Conservation (phyloP, 2,113 vertebrate genomes). For the Sigmodon hispidus region DNA sequence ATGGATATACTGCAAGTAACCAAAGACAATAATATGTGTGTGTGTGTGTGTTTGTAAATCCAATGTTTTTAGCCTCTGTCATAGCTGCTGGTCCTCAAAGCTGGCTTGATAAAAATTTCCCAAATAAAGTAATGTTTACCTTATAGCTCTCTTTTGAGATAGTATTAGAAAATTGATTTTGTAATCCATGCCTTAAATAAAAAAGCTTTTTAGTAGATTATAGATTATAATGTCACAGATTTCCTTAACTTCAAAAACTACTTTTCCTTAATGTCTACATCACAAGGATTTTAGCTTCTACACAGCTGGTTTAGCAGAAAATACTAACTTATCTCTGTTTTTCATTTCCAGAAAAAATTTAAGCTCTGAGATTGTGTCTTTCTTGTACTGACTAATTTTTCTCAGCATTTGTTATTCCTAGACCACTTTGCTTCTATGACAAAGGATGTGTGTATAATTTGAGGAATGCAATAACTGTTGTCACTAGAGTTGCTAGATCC, state of each 20-base stretch:
- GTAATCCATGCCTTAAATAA: neutral
- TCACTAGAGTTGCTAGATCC: neutral
- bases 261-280: neutral
- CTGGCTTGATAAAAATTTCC: neutral
- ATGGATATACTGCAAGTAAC: neutral
- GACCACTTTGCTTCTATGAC: neutral
- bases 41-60: too few relatives aligned
- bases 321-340: neutral
- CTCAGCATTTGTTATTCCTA: neutral
- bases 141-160: neutral
- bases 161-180: neutral
- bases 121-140: neutral
- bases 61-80: neutral
- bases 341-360: neutral
- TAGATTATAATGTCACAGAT: neutral
- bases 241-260: neutral
- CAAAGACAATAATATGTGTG: neutral
- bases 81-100: neutral
- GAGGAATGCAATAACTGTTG: neutral
- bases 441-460: neutral
- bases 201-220: neutral
- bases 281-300: neutral
- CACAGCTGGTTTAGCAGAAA: neutral
- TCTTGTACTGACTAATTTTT: neutral
- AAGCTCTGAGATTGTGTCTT: neutral